Conservation (phyloP, 2,797 vertebrate genomes). For the Florisuga fusca region DNA sequence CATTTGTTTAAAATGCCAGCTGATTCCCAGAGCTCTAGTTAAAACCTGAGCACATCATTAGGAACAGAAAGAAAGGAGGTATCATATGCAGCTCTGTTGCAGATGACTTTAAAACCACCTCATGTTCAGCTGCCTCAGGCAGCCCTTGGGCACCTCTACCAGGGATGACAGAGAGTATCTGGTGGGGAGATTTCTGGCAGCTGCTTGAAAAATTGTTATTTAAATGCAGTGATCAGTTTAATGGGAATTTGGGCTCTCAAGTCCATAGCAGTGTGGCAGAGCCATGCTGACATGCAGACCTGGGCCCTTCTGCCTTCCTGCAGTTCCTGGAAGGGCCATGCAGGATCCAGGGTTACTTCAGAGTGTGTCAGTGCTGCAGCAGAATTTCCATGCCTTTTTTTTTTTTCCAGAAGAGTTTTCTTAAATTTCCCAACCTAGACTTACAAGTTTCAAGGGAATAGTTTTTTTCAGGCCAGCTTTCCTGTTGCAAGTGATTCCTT, state of each 20-base stretch:
- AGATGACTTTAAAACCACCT: fast-evolving
- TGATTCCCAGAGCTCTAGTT: neutral
- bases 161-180: neutral
- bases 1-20: slow-evolving; percentile 1
- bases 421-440: neutral
- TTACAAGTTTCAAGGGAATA: neutral
- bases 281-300: fast-evolving
- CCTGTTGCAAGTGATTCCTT: neutral
- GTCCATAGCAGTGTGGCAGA: neutral
- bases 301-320: neutral
- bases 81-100: neutral
- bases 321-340: neutral
- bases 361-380: neutral
- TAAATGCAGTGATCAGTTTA: neutral
- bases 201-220: neutral
- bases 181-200: neutral
- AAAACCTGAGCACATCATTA: neutral
- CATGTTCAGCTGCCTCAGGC: neutral
- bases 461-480: neutral
- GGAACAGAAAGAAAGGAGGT: neutral
- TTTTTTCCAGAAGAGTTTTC: neutral
- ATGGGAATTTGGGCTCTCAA: neutral
- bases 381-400: neutral
- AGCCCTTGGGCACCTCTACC: neutral
- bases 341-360: neutral